phyloP scores from a whole-genome alignment of 2,797 vertebrate genomes.

The Hypotaenidia philippensis region DNA sequence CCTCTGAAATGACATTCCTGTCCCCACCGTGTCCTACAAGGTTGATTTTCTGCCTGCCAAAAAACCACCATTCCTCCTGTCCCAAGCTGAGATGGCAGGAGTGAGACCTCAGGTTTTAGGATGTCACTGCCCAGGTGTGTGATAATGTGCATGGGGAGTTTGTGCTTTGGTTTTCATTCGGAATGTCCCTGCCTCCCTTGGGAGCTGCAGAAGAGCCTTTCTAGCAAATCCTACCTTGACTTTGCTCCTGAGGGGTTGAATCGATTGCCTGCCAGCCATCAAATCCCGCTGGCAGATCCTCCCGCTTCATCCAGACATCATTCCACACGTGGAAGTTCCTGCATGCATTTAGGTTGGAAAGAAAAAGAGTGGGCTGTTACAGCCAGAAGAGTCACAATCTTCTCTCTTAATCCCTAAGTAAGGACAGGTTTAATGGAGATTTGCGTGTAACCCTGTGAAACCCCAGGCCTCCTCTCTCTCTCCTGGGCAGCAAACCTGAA shows the following conservation, averaged over 20 bases:
- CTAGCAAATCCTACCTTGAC: slow-evolving; percentile 66
- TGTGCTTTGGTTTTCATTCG: not conserved
- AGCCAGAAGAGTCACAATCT: rapidly evolving
- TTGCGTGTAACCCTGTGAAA: not conserved
- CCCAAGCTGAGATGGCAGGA: not conserved
- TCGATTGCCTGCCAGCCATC: slow-evolving; percentile 79
- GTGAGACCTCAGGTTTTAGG: not conserved
- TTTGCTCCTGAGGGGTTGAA: slow-evolving; percentile 76
- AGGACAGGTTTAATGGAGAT: not conserved
- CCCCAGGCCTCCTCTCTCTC: not conserved
- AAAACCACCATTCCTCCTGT: not conserved
- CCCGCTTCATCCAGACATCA: slow-evolving; percentile 76
- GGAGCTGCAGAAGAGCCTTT: not conserved
- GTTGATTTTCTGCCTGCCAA: not conserved
- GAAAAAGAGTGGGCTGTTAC: not conserved
- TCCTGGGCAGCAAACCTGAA: not conserved
- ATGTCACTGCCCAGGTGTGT: not conserved
- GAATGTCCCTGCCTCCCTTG: not conserved
- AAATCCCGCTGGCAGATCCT: slow-evolving; percentile 62
- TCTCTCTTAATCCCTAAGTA: not conserved
- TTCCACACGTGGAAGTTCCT: slow-evolving; percentile 82
- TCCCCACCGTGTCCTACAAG: not conserved
- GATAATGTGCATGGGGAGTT: not conserved
- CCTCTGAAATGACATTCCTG: not conserved
- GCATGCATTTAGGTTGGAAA: not conserved